Evolutionary conservation across 2,113 vertebrate genomes (phyloP).

Genomic region (Elgaria multicarinata): DNA sequence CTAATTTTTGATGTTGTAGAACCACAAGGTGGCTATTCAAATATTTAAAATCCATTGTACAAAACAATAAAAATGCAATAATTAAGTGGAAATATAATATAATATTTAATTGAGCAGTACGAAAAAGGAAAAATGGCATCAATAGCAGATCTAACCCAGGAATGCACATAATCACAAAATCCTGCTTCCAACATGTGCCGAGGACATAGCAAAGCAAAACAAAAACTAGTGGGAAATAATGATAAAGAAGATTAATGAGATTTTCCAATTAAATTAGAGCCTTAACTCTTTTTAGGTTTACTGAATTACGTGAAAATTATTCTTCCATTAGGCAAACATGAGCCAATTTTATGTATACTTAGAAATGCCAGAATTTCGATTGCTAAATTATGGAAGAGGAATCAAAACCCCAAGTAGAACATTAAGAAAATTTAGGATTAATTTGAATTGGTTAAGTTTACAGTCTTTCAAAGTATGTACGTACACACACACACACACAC

Average conservation of each 20-base stretch:
- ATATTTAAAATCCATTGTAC: background rate
- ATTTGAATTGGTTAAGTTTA: background rate
- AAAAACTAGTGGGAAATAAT: background rate
- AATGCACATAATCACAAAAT: background rate
- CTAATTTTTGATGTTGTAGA: background rate
- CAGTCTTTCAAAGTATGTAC: background rate
- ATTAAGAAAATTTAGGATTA: background rate
- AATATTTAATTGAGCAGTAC: background rate
- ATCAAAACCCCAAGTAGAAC: background rate
- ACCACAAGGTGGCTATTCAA: background rate
- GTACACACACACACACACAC: too few relatives aligned
- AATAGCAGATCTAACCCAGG: background rate
- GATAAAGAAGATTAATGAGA: background rate
- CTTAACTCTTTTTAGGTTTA: background rate
- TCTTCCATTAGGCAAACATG: background rate
- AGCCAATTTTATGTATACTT: background rate
- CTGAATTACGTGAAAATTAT: background rate
- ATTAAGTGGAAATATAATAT: background rate
- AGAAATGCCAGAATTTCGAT: background rate
- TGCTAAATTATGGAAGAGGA: background rate
- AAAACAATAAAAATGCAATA: background rate
- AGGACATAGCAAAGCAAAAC: background rate
- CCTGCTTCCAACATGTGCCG: background rate
- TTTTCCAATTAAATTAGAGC: background rate
- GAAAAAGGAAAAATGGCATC: background rate